Evolutionary conservation across 2,797 vertebrate species (phyloP).

Genomic region (Spinibarbus caldwelli): DNA sequence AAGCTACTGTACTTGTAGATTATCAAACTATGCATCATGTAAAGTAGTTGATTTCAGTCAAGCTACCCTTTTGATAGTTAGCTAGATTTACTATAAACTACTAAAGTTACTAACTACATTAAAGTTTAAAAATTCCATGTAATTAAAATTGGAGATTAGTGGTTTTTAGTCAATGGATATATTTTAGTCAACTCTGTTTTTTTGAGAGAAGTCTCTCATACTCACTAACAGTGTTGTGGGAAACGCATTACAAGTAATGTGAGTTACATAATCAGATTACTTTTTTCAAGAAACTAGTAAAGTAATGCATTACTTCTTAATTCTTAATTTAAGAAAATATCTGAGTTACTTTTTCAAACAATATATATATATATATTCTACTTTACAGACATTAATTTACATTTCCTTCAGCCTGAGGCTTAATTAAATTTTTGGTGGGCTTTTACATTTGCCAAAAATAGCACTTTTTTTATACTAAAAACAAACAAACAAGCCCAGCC

Average conservation of each 20-base stretch:
- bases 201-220: neutral
- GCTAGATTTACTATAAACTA: neutral
- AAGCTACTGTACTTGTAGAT: neutral
- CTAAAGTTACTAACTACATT: neutral
- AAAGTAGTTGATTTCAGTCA: neutral
- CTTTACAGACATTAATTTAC: neutral
- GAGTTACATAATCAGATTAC: neutral
- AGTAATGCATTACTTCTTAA: neutral
- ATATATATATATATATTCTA: neutral
- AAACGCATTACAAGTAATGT: neutral
- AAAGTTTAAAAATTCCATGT: neutral
- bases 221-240: neutral
- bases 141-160: neutral
- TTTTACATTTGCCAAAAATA: neutral
- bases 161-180: neutral
- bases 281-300: neutral
- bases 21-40: neutral
- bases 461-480: too few relatives aligned
- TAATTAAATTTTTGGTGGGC: neutral
- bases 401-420: neutral
- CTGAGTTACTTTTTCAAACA: too few relatives aligned
- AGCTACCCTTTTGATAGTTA: neutral
- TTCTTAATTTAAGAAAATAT: neutral
- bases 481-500: too few relatives aligned
- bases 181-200: too few relatives aligned